Conservation (phyloP, 2,797 vertebrate genomes). For the Sebastes miniatus region DNA sequence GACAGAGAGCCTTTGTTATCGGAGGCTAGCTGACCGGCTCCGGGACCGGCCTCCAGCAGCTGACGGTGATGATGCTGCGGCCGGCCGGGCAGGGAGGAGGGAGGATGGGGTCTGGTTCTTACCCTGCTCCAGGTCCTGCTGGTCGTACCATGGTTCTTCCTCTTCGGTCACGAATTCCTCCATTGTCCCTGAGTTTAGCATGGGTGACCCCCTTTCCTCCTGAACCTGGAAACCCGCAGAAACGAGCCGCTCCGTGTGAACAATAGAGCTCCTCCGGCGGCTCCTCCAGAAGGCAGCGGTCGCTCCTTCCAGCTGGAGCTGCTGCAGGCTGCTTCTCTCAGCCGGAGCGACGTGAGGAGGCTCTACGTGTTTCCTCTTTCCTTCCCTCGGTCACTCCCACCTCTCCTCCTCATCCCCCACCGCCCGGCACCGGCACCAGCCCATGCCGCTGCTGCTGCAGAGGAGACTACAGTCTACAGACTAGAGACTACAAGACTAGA, state of each 20-base stretch:
- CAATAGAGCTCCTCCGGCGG: conserved; percentile 43
- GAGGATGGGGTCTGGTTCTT: conserved; percentile 51
- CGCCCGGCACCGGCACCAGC: conserved; percentile 27
- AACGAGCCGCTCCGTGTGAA: conserved; percentile 18
- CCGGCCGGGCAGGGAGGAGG: not conserved
- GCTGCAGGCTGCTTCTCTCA: not conserved
- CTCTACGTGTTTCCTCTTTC: conserved; percentile 48
- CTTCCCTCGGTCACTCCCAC: conserved; percentile 58
- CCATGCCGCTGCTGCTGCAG: conserved; percentile 49
- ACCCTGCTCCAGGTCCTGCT: conserved; percentile 96
- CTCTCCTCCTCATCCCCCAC: conserved; percentile 6
- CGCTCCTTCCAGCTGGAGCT: conserved; percentile 18
- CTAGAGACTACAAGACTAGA: too few relatives aligned
- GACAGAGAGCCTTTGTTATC: conserved; percentile 61
- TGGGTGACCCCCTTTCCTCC: conserved; percentile 31
- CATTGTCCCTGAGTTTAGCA: conserved; percentile 88
- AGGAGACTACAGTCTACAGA: conserved; percentile 15
- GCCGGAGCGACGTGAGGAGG: conserved; percentile 1
- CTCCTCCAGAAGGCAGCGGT: conserved; percentile 13
- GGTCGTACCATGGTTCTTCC: conserved; percentile 95
- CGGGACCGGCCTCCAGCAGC: conserved; percentile 17
- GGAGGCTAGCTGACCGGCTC: conserved; percentile 38
- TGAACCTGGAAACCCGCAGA: conserved; percentile 4
- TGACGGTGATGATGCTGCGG: conserved; percentile 51
- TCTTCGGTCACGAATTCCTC: conserved; percentile 93